Evolutionary conservation across 2,888 invertebrate genomes (phyloP), one percentile per base, ranked within the genome.

Genomic region (Octodonta nipae): DNA sequence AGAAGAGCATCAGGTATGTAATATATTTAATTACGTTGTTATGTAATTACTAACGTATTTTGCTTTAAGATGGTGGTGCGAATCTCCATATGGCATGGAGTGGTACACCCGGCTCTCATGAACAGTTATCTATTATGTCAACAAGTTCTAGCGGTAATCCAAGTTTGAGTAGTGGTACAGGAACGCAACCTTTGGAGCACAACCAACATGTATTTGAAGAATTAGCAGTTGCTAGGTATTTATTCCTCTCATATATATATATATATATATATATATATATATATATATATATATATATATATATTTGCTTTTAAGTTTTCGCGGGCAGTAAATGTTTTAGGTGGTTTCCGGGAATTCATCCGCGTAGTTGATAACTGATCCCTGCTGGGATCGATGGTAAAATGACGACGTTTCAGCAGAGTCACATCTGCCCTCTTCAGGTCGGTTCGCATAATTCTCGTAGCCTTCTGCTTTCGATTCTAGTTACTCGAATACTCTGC

Each of bases 1-100:
- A 73, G 93, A 24, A 75, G 93, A 46, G 92, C 92, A 31, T 92
- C 92, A 41, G 59, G 59, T 58, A n/a, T n/a, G n/a, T n/a, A 42
- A 32, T 28, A 16, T 8, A 8, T 27, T 3, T 27, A 6, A 2
- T 27, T 7, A n/a, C n/a, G n/a, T n/a, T n/a, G n/a, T n/a, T n/a
- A n/a, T n/a, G n/a, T n/a, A n/a, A n/a, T n/a, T n/a, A n/a, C n/a
- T n/a, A n/a, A n/a, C n/a, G n/a, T n/a, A 22, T 22, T 22, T 22
- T 15, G 10, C 12, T 43, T 45, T 14, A 32, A 24, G 93, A 93
- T 65, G 93, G 93, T 46, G 92, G 92, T 34, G 91, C 92, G 33
- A 89, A 92, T 66, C 74, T 92, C 43, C 84, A 84, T 46, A 75
- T 78, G 56, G 52, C 52, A 8, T 71, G 71, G 66, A 73, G 57